These are phyloP conservation scores for Drosophila kanapiae DNA, from an alignment of 1,140 invertebrate species.

Conservation along the genomic window DNA sequence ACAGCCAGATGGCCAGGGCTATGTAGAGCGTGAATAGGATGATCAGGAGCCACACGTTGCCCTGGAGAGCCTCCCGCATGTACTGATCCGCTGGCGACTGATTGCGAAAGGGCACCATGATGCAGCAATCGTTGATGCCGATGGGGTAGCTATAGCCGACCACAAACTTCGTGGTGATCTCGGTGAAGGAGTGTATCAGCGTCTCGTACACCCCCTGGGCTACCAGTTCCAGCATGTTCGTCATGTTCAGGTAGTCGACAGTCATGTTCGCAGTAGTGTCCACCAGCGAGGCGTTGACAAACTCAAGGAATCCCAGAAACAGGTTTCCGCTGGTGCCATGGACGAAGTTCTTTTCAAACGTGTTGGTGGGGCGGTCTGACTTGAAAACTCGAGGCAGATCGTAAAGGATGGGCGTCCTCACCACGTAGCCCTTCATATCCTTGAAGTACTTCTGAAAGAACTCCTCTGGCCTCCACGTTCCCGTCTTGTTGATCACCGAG, in stretches of 20 bases:
- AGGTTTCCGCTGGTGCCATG: constrained; percentile 69
- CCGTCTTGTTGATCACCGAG: constrained; percentile 57
- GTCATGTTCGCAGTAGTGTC: constrained; percentile 51
- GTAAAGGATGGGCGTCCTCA: constrained; percentile 60
- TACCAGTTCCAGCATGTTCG: constrained; percentile 48
- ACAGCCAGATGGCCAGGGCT: constrained; percentile 62
- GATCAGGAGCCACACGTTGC: constrained; percentile 58
- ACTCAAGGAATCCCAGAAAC: constrained; percentile 64
- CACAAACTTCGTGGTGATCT: constrained; percentile 35
- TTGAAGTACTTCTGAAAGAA: constrained; percentile 44
- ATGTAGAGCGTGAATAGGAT: constrained; percentile 54
- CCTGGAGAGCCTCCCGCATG: constrained; percentile 55
- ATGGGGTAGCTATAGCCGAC: constrained; percentile 70
- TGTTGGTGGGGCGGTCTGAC: constrained; percentile 32
- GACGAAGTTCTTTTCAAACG: constrained; percentile 22
- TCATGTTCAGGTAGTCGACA: constrained; percentile 38
- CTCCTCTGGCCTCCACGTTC: constrained; percentile 43
- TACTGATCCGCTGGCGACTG: constrained; percentile 60
- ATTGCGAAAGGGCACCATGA: constrained; percentile 76
- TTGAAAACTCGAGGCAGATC: constrained; percentile 73
- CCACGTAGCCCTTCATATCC: constrained; percentile 63
- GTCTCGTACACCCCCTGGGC: constrained; percentile 69
- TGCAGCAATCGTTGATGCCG: constrained; percentile 78
- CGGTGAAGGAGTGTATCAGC: constrained; percentile 72
- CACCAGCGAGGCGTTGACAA: constrained; percentile 62